Percentiles rank a stretch among this genome's conserved stretches.
Conservation (phyloP, 2,888 invertebrate genomes). For the Aleiodes leptofemur region DNA sequence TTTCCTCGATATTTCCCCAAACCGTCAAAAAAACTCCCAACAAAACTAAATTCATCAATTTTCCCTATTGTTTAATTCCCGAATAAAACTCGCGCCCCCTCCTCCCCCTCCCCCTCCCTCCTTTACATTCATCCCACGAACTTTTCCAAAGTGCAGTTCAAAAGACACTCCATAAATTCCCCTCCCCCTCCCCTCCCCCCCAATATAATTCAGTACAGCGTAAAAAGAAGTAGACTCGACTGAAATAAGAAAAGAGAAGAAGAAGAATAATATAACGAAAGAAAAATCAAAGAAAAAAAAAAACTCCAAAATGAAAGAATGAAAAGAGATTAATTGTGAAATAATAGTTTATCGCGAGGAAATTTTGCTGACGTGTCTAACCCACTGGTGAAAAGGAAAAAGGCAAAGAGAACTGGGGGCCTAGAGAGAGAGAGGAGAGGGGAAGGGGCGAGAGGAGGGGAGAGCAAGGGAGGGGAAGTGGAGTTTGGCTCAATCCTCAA, state of each 20-base stretch:
- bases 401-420: slow-evolving; percentile 42
- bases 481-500: slow-evolving; percentile 55
- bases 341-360: slow-evolving; percentile 66
- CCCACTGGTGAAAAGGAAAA: neutral
- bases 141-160: slow-evolving; percentile 26
- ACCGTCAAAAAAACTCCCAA: too few relatives aligned
- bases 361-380: slow-evolving; percentile 67
- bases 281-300: neutral
- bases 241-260: slow-evolving; percentile 2
- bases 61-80: too few relatives aligned
- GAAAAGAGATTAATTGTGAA: slow-evolving; percentile 63
- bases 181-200: too few relatives aligned
- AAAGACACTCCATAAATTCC: slow-evolving; percentile 27
- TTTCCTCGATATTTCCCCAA: too few relatives aligned
- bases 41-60: too few relatives aligned
- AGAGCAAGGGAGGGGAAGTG: neutral
- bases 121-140: slow-evolving; percentile 29
- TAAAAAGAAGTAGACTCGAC: neutral
- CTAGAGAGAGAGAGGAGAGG: neutral
- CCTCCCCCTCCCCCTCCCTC: neutral
- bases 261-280: neutral
- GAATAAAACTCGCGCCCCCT: slow-evolving; percentile 3
- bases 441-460: too few relatives aligned
- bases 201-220: neutral
- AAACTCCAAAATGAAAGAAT: slow-evolving; percentile 2